phyloP scores from a whole-genome alignment of 2,888 invertebrate genomes.

The Atherix ibis region DNA sequence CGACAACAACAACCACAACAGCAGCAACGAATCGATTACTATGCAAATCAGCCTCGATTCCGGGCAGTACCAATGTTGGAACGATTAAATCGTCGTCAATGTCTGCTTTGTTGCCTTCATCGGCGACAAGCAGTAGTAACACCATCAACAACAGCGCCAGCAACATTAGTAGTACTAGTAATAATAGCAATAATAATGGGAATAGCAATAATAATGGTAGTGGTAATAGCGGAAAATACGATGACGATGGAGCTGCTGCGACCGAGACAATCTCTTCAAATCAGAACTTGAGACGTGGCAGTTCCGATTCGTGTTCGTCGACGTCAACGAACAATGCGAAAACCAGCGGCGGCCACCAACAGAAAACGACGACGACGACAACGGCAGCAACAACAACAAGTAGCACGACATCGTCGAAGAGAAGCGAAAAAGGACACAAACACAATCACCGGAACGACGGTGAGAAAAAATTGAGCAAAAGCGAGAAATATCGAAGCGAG shows the following conservation, averaged over 20 bases:
- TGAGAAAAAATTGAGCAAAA: conserved; percentile 20
- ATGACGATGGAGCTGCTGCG: conserved; percentile 10
- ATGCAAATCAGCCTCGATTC: conserved; percentile 28
- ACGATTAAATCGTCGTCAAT: conserved; percentile 17
- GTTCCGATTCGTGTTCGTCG: conserved; percentile 11
- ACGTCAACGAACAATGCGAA: too few relatives aligned
- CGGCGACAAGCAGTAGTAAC: neutral
- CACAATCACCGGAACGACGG: conserved; percentile 23
- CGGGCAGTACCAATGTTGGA: conserved; percentile 31
- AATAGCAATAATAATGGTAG: neutral
- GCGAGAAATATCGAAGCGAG: conserved; percentile 14
- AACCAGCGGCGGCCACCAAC: too few relatives aligned
- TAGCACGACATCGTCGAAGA: conserved; percentile 14
- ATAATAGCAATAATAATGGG: neutral
- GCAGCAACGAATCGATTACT: conserved; percentile 14
- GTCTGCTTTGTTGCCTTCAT: conserved; percentile 2
- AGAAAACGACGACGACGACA: conserved; percentile 9
- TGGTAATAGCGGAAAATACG: conserved; percentile 6
- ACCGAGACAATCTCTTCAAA: conserved; percentile 13
- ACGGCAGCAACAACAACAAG: conserved; percentile 6
- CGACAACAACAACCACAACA: conserved; percentile 10
- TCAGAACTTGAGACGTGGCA: conserved; percentile 13
- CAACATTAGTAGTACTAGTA: conserved; percentile 12
- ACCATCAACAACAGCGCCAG: neutral
- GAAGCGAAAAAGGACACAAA: conserved; percentile 22